Conservation (phyloP, 1,140 invertebrate species). For the Bombus turneri region DNA sequence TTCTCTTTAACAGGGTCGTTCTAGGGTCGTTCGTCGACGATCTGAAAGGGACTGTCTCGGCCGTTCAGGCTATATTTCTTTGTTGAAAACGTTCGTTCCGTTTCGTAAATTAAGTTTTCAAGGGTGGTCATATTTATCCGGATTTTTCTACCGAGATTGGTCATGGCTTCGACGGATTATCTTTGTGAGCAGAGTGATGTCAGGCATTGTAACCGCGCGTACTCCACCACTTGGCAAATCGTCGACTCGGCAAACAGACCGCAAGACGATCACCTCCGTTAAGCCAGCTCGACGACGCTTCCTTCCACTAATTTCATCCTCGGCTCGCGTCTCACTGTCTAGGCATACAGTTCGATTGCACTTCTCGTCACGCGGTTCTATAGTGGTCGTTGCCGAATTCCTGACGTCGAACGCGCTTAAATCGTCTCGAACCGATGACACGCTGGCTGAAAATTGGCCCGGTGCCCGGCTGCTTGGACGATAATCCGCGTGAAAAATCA, state of each 20-base stretch:
- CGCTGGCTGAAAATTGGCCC: constrained; percentile 14
- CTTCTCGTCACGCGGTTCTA: not conserved
- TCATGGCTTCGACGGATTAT: not conserved
- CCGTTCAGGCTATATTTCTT: not conserved
- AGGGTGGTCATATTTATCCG: no score
- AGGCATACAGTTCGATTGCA: not conserved
- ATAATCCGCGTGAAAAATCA: constrained; percentile 19
- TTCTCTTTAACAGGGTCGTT: no score
- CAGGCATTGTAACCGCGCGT: not conserved
- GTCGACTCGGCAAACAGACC: not conserved
- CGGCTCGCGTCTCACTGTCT: constrained; percentile 12
- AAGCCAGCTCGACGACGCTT: no score
- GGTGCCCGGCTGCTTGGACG: not conserved
- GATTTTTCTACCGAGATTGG: not conserved
- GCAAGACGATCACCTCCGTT: not conserved
- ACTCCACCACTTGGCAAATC: not conserved
- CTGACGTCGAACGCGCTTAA: not conserved
- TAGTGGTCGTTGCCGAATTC: constrained; percentile 8
- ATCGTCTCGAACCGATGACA: not conserved
- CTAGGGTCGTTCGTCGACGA: no score
- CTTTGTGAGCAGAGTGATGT: not conserved
- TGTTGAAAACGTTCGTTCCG: not conserved
- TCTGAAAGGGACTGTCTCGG: not conserved
- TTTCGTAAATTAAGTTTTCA: not conserved
- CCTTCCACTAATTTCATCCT: constrained; percentile 3